Evolutionary conservation across 2,113 vertebrate genomes (phyloP), one percentile per base, ranked within the genome.

Genomic region (Hippocampus zosterae): DNA sequence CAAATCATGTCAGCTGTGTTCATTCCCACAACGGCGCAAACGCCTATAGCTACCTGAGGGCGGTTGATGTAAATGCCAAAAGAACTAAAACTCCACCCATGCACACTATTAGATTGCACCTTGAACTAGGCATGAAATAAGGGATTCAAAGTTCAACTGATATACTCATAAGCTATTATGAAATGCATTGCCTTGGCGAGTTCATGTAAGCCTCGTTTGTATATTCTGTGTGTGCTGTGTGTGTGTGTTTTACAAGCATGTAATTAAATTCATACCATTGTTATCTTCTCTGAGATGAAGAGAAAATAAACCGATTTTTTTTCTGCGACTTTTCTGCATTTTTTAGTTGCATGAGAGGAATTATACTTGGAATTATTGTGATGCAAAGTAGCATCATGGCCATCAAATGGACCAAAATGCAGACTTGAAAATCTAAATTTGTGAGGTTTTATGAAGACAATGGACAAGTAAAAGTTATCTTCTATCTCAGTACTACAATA

Each of bases 141-240:
- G 42, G 13, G 52, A 40, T 42, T 55, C 72, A 83, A 81, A 84
- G 86, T 85, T 68, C 73, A 74, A 9, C 12, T 66, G 56, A 75
- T 52, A 68, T 18, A 2, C 8, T 23, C 3, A 37, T 50, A 40
- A 19, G 57, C 8, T 1, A 0, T 12, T 59, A 1, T 65, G 16
- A 40, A 55, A 53, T 72, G 69, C 74, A 84, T 79, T 56, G 33
- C 61, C 69, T 33, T 50, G 16, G 13, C 29, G 23, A 0, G 71
- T 70, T 61, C 56, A 50, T 16, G 15, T 53, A n/a, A 65, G 5
- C 19, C 9, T 65, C 19, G 13, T 8, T 19, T 13, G 8, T 16
- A 55, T 41, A 7, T 3, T 7, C 1, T 29, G 16, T 57, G 33
- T 37, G 5, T 37, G 33, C 0, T 37, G 40, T 9, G 18, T 25